A percentile compares a stretch with the other conserved stretches of the same genome.
These are phyloP conservation scores for zebrafish (Danio rerio) DNA, from an alignment of 2,113 vertebrate genomes.

Conservation along the genomic window DNA sequence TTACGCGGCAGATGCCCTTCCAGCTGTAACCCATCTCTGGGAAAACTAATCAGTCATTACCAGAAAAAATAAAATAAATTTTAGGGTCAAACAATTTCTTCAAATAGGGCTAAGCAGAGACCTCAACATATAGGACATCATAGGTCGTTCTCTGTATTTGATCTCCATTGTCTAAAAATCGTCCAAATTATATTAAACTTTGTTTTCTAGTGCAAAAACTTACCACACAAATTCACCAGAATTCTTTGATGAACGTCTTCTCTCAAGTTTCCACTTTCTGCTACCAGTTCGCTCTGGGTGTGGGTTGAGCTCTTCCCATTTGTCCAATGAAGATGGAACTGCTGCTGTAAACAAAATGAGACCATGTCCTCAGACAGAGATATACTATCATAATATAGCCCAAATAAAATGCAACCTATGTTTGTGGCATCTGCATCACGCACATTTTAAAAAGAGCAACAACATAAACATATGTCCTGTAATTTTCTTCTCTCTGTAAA, in stretches of 20 bases:
- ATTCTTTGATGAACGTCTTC: slow-evolving; percentile 88
- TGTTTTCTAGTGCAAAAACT: slow-evolving; percentile 39
- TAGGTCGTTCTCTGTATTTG: too few species aligned
- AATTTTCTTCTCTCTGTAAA: background rate
- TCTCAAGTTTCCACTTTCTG: slow-evolving; percentile 85
- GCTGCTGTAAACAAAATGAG: slow-evolving; percentile 68
- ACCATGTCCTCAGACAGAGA: slow-evolving; percentile 5
- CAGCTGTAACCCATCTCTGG: too few species aligned
- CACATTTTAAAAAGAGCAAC: background rate
- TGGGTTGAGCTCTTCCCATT: slow-evolving; percentile 92
- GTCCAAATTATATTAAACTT: too few species aligned
- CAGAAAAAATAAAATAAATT: too few species aligned
- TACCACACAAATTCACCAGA: slow-evolving; percentile 95
- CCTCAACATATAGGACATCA: too few species aligned
- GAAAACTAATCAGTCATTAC: too few species aligned
- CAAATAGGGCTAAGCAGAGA: too few species aligned
- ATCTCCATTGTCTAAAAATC: too few species aligned
- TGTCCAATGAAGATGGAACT: slow-evolving; percentile 88
- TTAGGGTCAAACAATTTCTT: too few species aligned
- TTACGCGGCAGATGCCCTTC: too few species aligned
- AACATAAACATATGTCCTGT: background rate
- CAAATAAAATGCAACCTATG: background rate
- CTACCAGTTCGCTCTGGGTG: slow-evolving; percentile 84
- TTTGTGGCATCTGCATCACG: background rate
- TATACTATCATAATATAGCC: slow-evolving; percentile 7